phyloP scores from a whole-genome alignment of 2,797 vertebrate genomes.

The Syndactyla subalaris region DNA sequence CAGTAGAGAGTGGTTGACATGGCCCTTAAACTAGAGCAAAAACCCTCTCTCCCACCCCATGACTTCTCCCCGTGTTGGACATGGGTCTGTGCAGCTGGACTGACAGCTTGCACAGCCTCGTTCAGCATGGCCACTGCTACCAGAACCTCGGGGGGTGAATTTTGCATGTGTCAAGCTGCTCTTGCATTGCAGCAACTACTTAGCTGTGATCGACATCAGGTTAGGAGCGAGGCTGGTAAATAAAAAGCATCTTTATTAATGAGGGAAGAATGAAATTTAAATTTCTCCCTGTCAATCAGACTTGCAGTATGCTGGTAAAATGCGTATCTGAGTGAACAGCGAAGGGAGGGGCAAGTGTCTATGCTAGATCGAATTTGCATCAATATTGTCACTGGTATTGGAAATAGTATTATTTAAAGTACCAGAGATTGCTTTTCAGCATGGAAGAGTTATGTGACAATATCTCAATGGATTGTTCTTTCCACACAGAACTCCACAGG shows the following conservation, averaged over 20 bases:
- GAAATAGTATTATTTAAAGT: neutral
- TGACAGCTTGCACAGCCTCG: neutral
- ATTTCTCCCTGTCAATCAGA: neutral
- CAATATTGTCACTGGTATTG: neutral
- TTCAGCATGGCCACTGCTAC: accelerated
- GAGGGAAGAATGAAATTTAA: neutral
- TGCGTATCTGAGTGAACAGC: neutral
- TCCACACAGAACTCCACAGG: neutral
- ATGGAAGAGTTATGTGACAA: neutral
- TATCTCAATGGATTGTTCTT: neutral
- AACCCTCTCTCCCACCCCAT: neutral
- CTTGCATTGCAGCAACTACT: neutral
- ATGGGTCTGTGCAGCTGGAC: neutral
- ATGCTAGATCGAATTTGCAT: neutral
- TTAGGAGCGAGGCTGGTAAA: neutral
- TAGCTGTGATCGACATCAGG: neutral
- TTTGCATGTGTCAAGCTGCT: neutral
- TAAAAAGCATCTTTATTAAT: neutral
- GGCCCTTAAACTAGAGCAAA: neutral
- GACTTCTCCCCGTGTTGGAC: accelerated
- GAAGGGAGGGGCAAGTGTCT: neutral
- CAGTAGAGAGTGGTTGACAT: neutral
- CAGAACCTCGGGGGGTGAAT: neutral
- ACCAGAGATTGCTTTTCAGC: neutral
- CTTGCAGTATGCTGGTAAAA: neutral